Evolutionary conservation across 1,140 invertebrate species (phyloP), one percentile per base, ranked within the genome.

Genomic region (Druon quercuslanigerum): DNA sequence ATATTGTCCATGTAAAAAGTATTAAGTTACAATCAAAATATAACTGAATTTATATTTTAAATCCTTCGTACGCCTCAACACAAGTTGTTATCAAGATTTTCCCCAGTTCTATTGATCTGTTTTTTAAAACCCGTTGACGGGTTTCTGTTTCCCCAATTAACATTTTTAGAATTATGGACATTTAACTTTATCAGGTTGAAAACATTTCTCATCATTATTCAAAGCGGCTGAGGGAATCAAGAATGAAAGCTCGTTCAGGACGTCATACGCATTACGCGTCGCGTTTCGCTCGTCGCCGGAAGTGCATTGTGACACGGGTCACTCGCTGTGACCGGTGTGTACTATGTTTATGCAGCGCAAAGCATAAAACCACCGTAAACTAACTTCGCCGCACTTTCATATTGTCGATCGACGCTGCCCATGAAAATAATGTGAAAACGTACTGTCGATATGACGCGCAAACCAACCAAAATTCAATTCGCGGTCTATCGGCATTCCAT

Each of bases 81-180:
- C 79, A 79, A 76, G 76, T 79, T 82, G 75, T 79, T 75, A 77
- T 81, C 77, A 81, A 81, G 77, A 75, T 79, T 77, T 79, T 82
- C 74, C 73, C 77, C 79, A 82, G 79, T 82, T 79, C 71, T 71
- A 75, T 73, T 75, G 74, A 79, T 77, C 81, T 8, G 9, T 46
- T 46, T 46, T 11, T 9, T 46, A 5, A 46, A 46, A 46, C 0
- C 40, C 40, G 11, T 9, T 46, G 40, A 46, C 7, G 8, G 40
- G 40, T 8, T 46, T 46, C 9, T 9, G 11, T 11, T 79, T 79
- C 54, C 72, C 77, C 73, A 72, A 75, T 79, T 82, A 79, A 82
- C 79, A 33, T 82, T 56, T 79, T 81, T 73, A 51, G 73, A 33
- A 76, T 73, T 71, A 80, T n/a, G 40, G n/a, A 74, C 72, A 74